Evolutionary conservation across 2,888 invertebrate species (phyloP), one percentile per base, ranked within the genome.

Genomic region (Pimpla rufipes): DNA sequence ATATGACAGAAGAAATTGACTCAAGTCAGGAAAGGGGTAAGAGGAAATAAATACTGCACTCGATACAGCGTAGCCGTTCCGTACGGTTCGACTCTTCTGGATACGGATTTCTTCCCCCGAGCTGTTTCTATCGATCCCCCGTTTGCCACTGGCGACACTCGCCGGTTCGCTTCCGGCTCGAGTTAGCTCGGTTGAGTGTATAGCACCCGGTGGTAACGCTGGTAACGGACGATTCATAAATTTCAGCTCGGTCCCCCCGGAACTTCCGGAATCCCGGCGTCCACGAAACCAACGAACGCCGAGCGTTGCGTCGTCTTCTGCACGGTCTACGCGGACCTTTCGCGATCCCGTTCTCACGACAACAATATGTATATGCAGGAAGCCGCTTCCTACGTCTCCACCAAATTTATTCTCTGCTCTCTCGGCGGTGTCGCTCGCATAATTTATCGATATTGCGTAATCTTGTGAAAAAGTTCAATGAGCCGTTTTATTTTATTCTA

Each of bases 151-250:
- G 62, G 62, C 37, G n/a, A 62, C 37, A 16, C 18, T 62, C 37
- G 40, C 16, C 57, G 29, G 57, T 59, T n/a, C 35, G 37, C 16
- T 62, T 62, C 18, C 13, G 40, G 16, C 18, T 62, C 18, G 59
- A 59, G 59, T 37, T 59, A 59, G 59, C 59, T 59, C 37, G 37
- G n/a, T 35, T 16, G 16, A 35, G 35, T 59, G 29, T 59, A 59
- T n/a, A 35, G n/a, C 35, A 11, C 13, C 35, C n/a, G n/a, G 29
- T 59, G n/a, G 62, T 18, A 62, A 40, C 37, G 11, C 37, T 37
- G 29, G 23, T 47, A 67, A 67, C 23, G 2, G 45, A 67, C 29
- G 67, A 47, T 67, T 67, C 67, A 67, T 47, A 47, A 47, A 47
- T 67, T 67, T n/a, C 6, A n/a, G 18, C 66, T 47, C 29, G 23